These are phyloP conservation scores for Steromphala cineraria DNA, from an alignment of 2,888 invertebrate genomes.

Conservation along the genomic window DNA sequence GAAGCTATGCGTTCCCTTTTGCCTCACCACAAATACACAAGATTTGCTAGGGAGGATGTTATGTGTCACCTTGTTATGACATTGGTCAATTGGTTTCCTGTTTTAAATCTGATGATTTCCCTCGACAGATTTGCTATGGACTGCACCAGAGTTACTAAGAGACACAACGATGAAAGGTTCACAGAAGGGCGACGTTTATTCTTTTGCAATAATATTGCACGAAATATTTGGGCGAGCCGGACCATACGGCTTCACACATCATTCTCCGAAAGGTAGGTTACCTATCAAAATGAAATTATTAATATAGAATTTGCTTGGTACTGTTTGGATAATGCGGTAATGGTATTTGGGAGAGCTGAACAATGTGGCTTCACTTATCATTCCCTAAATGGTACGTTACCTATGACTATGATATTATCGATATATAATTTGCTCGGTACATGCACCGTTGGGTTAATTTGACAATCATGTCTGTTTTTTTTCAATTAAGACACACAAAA, in stretches of 20 bases:
- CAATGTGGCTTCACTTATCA: constrained; percentile 79
- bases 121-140: constrained; percentile 49
- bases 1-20: too few relatives aligned
- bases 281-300: background rate
- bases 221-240: constrained; percentile 74
- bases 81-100: too few relatives aligned
- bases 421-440: too few relatives aligned
- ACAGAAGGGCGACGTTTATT: constrained; percentile 82
- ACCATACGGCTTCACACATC: constrained; percentile 78
- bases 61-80: too few relatives aligned
- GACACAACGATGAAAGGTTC: constrained; percentile 79
- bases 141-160: constrained; percentile 46
- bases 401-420: background rate
- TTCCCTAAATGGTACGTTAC: constrained; percentile 85
- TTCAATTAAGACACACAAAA: too few relatives aligned
- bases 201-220: constrained; percentile 80
- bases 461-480: too few relatives aligned
- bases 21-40: too few relatives aligned
- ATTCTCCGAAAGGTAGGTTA: constrained; percentile 88
- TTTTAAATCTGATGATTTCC: too few relatives aligned
- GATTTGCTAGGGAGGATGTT: too few relatives aligned
- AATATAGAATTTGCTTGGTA: too few relatives aligned
- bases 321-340: too few relatives aligned
- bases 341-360: constrained; percentile 71
- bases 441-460: too few relatives aligned